A percentile compares a stretch with the other conserved stretches of the same genome.
Evolutionary conservation across 2,113 vertebrate genomes (phyloP).

Genomic region (Caloenas nicobarica): DNA sequence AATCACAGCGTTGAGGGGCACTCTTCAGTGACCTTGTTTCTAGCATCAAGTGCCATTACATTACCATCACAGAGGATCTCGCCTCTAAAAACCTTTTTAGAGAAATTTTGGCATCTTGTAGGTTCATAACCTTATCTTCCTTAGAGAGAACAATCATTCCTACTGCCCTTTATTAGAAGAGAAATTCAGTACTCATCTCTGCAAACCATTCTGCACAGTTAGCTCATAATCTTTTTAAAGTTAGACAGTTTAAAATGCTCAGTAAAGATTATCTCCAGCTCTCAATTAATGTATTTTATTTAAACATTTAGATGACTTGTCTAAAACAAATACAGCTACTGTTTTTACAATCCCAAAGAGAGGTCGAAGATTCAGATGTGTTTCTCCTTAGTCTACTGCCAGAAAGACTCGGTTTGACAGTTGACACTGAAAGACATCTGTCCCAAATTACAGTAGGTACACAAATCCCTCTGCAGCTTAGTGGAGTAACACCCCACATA

Average conservation of each 20-base stretch:
- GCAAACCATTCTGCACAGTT: neutral
- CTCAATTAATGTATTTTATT: neutral
- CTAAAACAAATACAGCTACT: neutral
- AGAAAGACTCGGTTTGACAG: neutral
- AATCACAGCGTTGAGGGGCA: neutral
- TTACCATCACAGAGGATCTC: neutral
- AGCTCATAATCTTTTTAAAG: neutral
- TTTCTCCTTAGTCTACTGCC: neutral
- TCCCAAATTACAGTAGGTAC: neutral
- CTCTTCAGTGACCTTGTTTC: neutral
- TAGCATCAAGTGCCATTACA: neutral
- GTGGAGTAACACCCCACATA: neutral
- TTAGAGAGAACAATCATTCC: neutral
- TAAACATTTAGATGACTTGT: neutral
- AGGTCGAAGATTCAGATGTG: neutral
- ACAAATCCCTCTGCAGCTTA: neutral
- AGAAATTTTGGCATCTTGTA: neutral
- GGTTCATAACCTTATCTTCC: neutral
- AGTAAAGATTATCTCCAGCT: neutral
- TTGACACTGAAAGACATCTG: neutral
- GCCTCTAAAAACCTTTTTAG: neutral
- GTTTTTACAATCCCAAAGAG: neutral
- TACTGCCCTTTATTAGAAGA: neutral
- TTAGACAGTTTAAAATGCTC: neutral
- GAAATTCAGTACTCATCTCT: neutral